phyloP scores from a whole-genome alignment of 2,797 vertebrate genomes.

The Channa striata region DNA sequence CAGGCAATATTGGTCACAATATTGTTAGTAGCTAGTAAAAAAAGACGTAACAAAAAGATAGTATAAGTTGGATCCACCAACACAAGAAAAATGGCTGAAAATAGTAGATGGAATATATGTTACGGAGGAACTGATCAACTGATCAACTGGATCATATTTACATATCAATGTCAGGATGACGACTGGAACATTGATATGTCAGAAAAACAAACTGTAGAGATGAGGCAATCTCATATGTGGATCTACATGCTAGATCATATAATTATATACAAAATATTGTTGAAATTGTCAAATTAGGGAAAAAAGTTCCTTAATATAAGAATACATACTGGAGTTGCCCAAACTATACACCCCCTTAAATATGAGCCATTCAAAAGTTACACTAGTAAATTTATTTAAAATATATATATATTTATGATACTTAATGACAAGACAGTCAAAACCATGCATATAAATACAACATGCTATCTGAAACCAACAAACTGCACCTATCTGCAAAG shows the following conservation, averaged over 20 bases:
- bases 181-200: background rate
- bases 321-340: no score
- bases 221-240: no score
- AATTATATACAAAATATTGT: no score
- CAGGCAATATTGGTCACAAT: no score
- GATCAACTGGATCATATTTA: background rate
- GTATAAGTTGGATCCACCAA: background rate
- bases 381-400: no score
- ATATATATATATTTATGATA: no score
- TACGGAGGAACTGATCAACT: background rate
- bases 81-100: background rate
- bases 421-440: background rate
- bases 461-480: background rate
- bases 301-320: no score
- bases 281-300: no score
- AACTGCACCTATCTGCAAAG: slow-evolving; percentile 11
- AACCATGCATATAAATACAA: background rate
- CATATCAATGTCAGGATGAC: background rate
- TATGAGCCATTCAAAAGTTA: background rate
- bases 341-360: no score
- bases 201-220: background rate
- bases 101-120: background rate
- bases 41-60: background rate
- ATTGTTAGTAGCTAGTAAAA: background rate
- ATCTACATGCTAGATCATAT: no score